A percentile compares a stretch with the other conserved stretches of the same genome.
phyloP scores from a whole-genome alignment of 2,888 invertebrate genomes.

The Brachyopa scutellaris region DNA sequence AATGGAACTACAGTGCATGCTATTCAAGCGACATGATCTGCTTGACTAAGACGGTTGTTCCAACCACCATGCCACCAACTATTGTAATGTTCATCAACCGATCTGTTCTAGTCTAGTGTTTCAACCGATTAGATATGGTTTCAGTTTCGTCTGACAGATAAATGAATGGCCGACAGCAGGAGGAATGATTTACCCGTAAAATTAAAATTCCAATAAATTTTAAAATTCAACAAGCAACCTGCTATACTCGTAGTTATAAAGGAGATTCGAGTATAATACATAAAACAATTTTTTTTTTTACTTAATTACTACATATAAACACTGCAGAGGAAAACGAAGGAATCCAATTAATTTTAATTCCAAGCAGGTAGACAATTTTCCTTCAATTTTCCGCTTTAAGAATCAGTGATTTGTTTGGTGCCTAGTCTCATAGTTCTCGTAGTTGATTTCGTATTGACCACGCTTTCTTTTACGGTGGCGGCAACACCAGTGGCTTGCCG shows the following conservation, averaged over 20 bases:
- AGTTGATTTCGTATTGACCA: background rate
- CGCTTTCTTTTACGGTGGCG: background rate
- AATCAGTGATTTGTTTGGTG: slow-evolving; percentile 9
- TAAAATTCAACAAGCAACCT: background rate
- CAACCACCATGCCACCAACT: background rate
- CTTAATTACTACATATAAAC: slow-evolving; percentile 10
- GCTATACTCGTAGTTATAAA: background rate
- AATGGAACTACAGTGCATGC: background rate
- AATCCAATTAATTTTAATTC: slow-evolving; percentile 45
- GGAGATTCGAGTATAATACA: background rate
- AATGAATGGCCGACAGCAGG: slow-evolving; percentile 31
- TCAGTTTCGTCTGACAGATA: slow-evolving; percentile 30
- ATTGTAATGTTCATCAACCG: slow-evolving; percentile 9
- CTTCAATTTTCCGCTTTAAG: slow-evolving; percentile 25
- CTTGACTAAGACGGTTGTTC: too few relatives aligned
- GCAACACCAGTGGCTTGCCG: background rate
- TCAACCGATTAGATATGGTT: slow-evolving; percentile 24
- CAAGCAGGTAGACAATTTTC: slow-evolving; percentile 15
- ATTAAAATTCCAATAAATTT: slow-evolving; percentile 19
- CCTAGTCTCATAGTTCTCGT: background rate
- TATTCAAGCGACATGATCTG: slow-evolving; percentile 17
- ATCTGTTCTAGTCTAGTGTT: slow-evolving; percentile 40
- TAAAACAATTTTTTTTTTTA: slow-evolving; percentile 10
- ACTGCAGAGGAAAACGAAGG: background rate
- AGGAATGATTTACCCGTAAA: slow-evolving; percentile 27